Conservation (phyloP, 2,113 vertebrate genomes). For the Hippocampus zosterae region DNA sequence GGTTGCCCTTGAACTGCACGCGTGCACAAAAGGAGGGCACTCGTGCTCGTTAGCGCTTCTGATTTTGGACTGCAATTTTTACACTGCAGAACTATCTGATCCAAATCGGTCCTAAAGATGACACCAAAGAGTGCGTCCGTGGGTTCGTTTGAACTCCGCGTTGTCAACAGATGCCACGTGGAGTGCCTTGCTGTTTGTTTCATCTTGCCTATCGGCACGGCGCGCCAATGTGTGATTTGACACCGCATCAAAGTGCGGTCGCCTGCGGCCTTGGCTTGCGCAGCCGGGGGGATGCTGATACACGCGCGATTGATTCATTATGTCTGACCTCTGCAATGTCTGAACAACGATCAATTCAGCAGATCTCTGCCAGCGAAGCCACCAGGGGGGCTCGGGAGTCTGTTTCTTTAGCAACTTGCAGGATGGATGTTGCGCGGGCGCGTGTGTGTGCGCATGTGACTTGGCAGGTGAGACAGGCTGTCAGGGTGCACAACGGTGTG, state of each 20-base stretch:
- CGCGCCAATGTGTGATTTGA: slow-evolving; percentile 21
- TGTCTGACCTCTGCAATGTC: slow-evolving; percentile 57
- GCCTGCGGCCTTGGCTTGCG: slow-evolving; percentile 32
- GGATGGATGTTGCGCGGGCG: too few species aligned
- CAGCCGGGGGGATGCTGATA: slow-evolving; percentile 39
- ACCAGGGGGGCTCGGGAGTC: not conserved
- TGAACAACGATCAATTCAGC: slow-evolving; percentile 54
- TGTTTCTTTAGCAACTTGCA: not conserved
- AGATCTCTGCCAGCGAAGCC: slow-evolving; percentile 43
- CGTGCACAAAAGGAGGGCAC: not conserved
- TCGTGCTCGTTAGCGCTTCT: not conserved
- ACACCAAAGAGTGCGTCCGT: not conserved
- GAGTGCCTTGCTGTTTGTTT: slow-evolving; percentile 12
- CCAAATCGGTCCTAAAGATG: not conserved
- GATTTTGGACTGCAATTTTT: not conserved
- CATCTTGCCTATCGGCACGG: slow-evolving; percentile 16
- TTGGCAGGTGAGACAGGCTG: slow-evolving; percentile 43
- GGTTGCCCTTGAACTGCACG: slow-evolving; percentile 31
- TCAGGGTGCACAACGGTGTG: slow-evolving; percentile 23
- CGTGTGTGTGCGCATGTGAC: slow-evolving; percentile 7
- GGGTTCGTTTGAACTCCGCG: slow-evolving; percentile 12
- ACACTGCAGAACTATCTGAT: not conserved
- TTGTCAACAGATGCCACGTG: slow-evolving; percentile 14
- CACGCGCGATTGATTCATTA: slow-evolving; percentile 59
- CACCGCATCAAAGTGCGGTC: slow-evolving; percentile 32